Percentiles rank a stretch among this genome's conserved stretches.
phyloP scores from a whole-genome alignment of 2,888 invertebrate species.

The Dasypolia templi region DNA sequence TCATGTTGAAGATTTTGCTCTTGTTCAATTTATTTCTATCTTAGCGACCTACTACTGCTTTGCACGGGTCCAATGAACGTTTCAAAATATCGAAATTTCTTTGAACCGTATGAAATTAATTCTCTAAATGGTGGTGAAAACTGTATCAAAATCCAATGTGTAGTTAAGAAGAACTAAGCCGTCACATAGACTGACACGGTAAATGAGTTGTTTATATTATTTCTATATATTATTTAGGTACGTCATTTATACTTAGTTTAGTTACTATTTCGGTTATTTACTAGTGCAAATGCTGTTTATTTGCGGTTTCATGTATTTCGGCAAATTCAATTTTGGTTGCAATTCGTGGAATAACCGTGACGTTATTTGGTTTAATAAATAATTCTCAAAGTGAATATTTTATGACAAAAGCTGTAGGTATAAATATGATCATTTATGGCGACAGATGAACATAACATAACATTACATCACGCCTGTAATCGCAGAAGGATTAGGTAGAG shows the following conservation, averaged over 20 bases:
- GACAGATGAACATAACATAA: background rate
- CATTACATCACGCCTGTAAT: too few relatives aligned
- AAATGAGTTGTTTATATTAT: background rate
- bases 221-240: background rate
- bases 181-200: background rate
- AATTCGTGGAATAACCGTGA: background rate
- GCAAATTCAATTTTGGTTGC: conserved; percentile 28
- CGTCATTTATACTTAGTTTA: conserved; percentile 9
- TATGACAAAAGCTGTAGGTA: background rate
- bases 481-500: too few relatives aligned
- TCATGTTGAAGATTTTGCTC: background rate
- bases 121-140: background rate
- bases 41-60: background rate
- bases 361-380: background rate
- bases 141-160: background rate
- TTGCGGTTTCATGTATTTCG: conserved; percentile 37
- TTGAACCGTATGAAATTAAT: background rate
- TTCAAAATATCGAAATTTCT: background rate
- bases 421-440: background rate
- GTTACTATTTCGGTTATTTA: conserved; percentile 16
- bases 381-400: background rate
- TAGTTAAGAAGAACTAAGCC: background rate
- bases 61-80: background rate
- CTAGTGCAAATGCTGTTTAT: background rate
- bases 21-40: conserved; percentile 8